Base-by-base conservation (phyloP, 2,797 vertebrate species). In the Pelochelys cantorii region DNA sequence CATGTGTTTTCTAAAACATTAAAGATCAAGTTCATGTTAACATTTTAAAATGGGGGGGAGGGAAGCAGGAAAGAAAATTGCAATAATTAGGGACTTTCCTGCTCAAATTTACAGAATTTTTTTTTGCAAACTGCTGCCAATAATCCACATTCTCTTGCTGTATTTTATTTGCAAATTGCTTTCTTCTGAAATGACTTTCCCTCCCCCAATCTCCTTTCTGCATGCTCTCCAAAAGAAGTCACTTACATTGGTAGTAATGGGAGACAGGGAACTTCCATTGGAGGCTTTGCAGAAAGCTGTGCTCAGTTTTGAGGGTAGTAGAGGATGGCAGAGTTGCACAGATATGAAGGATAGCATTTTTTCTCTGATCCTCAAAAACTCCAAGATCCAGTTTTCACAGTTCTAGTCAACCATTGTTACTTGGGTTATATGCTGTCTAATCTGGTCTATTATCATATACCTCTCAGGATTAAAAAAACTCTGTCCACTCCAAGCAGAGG, bases 321-420 rank as follows among this genome's bases (percentile, higher is more conserved):
- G 65, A 34, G 9, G 65, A 68, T 68, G n/a, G n/a, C 31, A 34
- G 65, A 34, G 18, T 68, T 22, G 65, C n/a, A 34, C 59, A 60
- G 13, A 68, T 34, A 11, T 34, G n/a, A 68, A 34, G n/a, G 65
- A 68, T 17, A 34, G 31, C 65, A 18, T 34, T 34, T 68, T 34
- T 34, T 34, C 9, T n/a, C 65, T n/a, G 65, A 68, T 34, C 31
- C 65, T 68, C 31, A 68, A 68, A 68, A 68, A 20, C n/a, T 34
- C 65, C 15, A 34, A 34, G 18, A 68, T 11, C 31, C 17, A 59
- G n/a, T 11, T 37, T 82, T 53, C 48, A 85, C 56, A 53, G 18
- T 34, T 23, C 0, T 0, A 85, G 20, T 52, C 31, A 37, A 20
- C 10, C n/a, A 18, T 11, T 55, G 54, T 4, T 23, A 0, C n/a